Percentiles rank a stretch among this genome's conserved stretches.
Evolutionary conservation across 2,113 vertebrate species (phyloP).

Genomic region (Chloroceryle aenea): DNA sequence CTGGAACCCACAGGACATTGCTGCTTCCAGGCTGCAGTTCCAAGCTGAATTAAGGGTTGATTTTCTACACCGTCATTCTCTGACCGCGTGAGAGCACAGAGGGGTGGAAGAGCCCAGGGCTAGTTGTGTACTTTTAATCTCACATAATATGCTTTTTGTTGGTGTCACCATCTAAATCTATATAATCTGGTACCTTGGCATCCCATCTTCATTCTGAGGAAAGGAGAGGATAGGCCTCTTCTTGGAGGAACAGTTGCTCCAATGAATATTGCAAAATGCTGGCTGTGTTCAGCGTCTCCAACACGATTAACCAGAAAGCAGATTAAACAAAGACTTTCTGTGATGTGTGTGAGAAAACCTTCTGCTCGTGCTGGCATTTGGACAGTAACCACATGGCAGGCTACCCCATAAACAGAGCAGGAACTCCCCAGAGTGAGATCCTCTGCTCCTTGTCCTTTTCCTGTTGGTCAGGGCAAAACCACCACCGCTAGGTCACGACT

Average conservation of each 20-base stretch:
- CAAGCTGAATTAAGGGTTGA: background rate
- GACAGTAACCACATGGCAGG: rapidly evolving
- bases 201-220: background rate
- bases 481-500: background rate
- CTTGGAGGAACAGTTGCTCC: background rate
- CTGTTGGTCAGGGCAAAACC: rapidly evolving
- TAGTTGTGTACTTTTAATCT: background rate
- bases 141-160: background rate
- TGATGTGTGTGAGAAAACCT: background rate
- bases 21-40: background rate
- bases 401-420: background rate
- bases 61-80: background rate
- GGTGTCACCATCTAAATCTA: background rate
- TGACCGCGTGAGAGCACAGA: background rate
- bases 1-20: background rate
- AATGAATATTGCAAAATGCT: background rate
- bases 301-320: background rate
- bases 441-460: background rate
- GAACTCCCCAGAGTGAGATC: background rate
- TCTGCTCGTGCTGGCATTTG: background rate
- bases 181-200: constrained; percentile 18
- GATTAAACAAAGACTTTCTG: background rate
- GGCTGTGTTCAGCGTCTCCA: background rate
- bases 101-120: background rate
- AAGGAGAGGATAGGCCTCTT: background rate